Evolutionary conservation across 2,797 vertebrate genomes (phyloP), one percentile per base, ranked within the genome.

Genomic region (Fistularia commersonii): DNA sequence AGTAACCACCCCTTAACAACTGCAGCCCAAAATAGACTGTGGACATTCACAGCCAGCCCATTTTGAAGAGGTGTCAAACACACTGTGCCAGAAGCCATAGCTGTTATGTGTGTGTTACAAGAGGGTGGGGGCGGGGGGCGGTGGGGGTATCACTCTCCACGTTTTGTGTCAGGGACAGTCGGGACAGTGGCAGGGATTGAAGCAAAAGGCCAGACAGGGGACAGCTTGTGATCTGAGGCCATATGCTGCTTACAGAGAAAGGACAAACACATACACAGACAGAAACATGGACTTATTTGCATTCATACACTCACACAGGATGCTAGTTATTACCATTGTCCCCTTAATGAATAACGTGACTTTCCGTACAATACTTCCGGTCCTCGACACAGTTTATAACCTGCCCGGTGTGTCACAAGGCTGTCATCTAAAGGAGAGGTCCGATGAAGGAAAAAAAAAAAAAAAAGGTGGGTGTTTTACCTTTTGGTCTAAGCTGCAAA

Each of bases 21-120:
- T 79, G 76, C 54, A 37, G 66, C 81, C 64, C 64, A 53, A 84
- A 85, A 88, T 86, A 88, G 79, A 78, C 59, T 6, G 34, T 48
- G 63, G 75, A 77, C 83, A 62, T 81, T 81, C 72, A 68, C 53
- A 54, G 78, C 70, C 53, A 66, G 72, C 43, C 76, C 48, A 52
- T 69, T 84, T 76, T 76, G 74, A 81, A 82, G 76, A 77, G 80
- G 82, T 85, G 85, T 85, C 80, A 76, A 80, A 62, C 61, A 71
- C 34, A 15, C 66, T 7, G 56, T 44, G 76, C 78, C 57, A 66
- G 66, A 57, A 79, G 62, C 57, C 49, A 61, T 57, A 56, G 76
- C 69, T 63, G 56, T 54, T 72, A 45, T 66, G 35, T 57, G 48
- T 56, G 40, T 40, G 54, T 69, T 64, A 64, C 51, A 48, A 44